Base-by-base conservation (phyloP, 1,140 invertebrate genomes). In the Saxidomus purpurata region DNA sequence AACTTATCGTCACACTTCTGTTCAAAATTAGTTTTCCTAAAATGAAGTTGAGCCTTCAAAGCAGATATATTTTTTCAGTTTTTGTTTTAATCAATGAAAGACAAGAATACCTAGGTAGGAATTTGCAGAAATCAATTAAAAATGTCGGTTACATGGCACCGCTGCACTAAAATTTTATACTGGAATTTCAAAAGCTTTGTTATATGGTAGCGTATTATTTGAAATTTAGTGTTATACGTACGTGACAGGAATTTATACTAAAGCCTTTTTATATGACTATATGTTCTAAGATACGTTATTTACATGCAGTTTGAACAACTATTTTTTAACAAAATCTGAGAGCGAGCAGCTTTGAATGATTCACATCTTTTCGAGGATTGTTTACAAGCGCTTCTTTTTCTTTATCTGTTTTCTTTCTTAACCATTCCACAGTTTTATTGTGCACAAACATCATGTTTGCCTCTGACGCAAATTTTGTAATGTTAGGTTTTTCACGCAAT, bases 371-470 rank as follows among this genome's bases (percentile, higher is more conserved):
- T 28, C 43, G 4, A 19, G 52, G 25, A 25, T 28, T 34, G 15
- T 9, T 59, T 8, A 61, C 25, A 34, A 81, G 15, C 15, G 34
- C 19, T 15, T 83, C 61, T 28, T 40, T 36, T 28, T 69, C 61
- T 43, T 67, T n/a, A 13, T 11, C n/a, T n/a, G 31, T 43, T 85
- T 85, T 74, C 0, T 38, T 25, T 25, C 22, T 38, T n/a, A 85
- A n/a, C 43, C 83, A 52, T 11, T 49, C 25, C 0, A 0, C 9
- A 4, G 67, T 85, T 38, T 71, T 85, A n/a, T 76, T 85, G 28
- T 85, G 61, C 0, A 85, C 34, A 85, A 85, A 52, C 67, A 85
- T 85, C 19, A 81, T 81, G 22, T 85, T 71, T 43, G 83, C 83
- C 52, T 85, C 83, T n/a, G 38, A 74, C 8, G 83, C 47, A 2